Evolutionary conservation across 1,140 invertebrate species (phyloP).

Genomic region (Homalodisca vitripennis): DNA sequence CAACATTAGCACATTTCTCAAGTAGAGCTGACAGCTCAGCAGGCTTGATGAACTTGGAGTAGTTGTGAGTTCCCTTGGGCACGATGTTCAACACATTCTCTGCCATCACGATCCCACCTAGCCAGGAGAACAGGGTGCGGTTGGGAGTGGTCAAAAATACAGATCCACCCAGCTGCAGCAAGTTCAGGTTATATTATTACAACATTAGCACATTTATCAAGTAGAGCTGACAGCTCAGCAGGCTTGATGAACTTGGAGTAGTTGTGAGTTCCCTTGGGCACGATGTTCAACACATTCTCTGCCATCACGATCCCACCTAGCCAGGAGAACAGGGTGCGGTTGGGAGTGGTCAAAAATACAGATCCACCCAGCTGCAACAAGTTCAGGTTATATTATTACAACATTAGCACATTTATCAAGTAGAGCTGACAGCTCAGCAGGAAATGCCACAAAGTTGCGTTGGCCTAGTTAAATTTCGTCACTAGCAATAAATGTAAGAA

Average conservation of each 20-base stretch:
- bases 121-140: conserved; percentile 69
- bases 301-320: conserved; percentile 66
- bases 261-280: conserved; percentile 86
- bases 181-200: neutral
- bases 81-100: conserved; percentile 74
- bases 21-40: neutral
- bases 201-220: conserved; percentile 59
- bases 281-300: conserved; percentile 70
- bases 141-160: conserved; percentile 94
- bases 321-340: conserved; percentile 74
- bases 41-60: conserved; percentile 59
- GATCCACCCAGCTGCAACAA: conserved; percentile 71
- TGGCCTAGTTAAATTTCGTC: no score
- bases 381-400: neutral
- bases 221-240: conserved; percentile 64
- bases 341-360: conserved; percentile 91
- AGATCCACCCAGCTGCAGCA: conserved; percentile 69
- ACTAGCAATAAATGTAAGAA: no score
- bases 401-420: conserved; percentile 59
- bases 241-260: conserved; percentile 89
- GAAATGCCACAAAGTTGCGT: no score
- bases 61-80: conserved; percentile 87
- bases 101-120: conserved; percentile 66
- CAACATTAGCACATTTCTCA: neutral
- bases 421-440: conserved; percentile 67